Conservation (phyloP, 1,140 invertebrate genomes). For the Eurosta solidaginis region DNA sequence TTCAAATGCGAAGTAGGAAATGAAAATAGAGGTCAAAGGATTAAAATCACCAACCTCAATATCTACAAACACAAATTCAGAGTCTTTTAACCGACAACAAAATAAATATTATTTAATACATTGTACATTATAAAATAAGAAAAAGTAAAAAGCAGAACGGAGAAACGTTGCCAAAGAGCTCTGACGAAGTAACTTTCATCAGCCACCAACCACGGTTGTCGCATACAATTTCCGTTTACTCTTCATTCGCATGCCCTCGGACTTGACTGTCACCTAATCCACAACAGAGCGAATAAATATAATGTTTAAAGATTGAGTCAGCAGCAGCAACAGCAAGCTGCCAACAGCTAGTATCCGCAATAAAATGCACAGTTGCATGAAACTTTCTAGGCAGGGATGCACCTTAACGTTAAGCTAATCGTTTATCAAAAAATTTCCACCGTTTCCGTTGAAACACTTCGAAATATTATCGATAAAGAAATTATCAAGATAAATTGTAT, state of each 20-base stretch:
- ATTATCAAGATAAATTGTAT: no score
- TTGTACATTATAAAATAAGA: background rate
- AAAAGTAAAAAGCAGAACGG: background rate
- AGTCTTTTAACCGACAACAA: no score
- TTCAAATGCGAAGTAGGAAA: no score
- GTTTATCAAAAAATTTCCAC: no score
- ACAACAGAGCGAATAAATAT: constrained; percentile 42
- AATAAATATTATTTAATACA: no score
- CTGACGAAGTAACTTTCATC: background rate
- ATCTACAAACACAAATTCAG: no score
- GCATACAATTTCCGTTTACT: background rate
- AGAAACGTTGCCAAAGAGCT: background rate
- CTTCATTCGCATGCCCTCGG: background rate
- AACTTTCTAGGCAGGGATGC: no score
- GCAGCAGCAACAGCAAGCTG: constrained; percentile 31
- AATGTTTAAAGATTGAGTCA: constrained; percentile 49
- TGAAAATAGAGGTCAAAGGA: no score
- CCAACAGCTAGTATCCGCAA: background rate
- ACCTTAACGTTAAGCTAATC: no score
- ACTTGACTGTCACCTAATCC: background rate
- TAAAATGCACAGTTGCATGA: constrained; percentile 28
- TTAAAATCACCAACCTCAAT: no score
- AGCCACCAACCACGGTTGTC: background rate
- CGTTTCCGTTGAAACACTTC: no score
- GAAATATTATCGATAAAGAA: no score